A percentile compares a stretch with the other conserved stretches of the same genome.
phyloP scores from a whole-genome alignment of 2,797 vertebrate genomes.

The Danio kyathit region DNA sequence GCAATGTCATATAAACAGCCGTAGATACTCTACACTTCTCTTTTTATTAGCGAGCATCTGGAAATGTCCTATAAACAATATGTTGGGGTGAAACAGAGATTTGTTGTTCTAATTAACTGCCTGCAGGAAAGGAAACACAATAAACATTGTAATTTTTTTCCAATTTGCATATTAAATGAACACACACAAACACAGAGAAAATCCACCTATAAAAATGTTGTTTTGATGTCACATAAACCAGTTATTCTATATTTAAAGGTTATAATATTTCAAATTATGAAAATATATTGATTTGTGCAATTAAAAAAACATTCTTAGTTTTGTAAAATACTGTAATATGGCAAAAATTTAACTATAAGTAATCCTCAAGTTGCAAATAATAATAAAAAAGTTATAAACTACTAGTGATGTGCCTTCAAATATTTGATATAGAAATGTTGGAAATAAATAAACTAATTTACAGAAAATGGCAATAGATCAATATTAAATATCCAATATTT shows the following conservation, averaged over 20 bases:
- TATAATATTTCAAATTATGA: neutral
- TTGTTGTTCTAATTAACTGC: conserved; percentile 62
- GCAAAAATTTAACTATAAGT: too few relatives aligned
- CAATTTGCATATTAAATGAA: conserved; percentile 43
- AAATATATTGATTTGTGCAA: neutral
- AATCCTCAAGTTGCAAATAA: too few relatives aligned
- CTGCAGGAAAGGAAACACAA: conserved; percentile 59
- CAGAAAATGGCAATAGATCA: too few relatives aligned
- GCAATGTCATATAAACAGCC: conserved; percentile 3
- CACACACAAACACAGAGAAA: neutral
- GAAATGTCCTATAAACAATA: conserved; percentile 20
- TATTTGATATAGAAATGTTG: too few relatives aligned
- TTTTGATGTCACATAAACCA: neutral
- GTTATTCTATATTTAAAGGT: neutral
- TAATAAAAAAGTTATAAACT: too few relatives aligned
- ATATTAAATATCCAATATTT: too few relatives aligned
- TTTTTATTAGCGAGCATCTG: conserved; percentile 26
- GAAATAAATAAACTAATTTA: too few relatives aligned
- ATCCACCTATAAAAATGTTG: neutral
- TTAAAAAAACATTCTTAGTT: neutral
- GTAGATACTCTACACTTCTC: neutral
- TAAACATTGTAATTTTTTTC: conserved; percentile 52
- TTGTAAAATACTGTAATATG: neutral
- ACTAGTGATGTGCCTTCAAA: too few relatives aligned
- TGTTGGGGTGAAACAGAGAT: conserved; percentile 37